Evolutionary conservation across 1,140 invertebrate genomes (phyloP).

Genomic region (Calliphora vicina): DNA sequence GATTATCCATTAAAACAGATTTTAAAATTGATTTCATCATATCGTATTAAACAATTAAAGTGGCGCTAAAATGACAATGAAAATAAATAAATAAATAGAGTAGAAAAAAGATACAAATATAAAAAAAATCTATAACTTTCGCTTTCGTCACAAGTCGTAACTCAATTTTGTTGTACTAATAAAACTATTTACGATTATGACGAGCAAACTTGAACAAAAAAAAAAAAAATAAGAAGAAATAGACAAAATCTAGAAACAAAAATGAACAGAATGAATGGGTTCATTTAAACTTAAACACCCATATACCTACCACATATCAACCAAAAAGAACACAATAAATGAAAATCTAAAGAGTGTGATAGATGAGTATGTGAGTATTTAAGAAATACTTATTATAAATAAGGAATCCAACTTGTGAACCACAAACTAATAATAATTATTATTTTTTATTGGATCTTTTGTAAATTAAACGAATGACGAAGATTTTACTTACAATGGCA

Average conservation of each 20-base stretch:
- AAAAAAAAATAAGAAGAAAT: no score
- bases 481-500: no score
- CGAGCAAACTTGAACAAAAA: not conserved
- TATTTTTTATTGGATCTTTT: not conserved
- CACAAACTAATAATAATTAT: not conserved
- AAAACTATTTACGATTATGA: conserved; percentile 17
- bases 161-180: not conserved
- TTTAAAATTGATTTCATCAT: no score
- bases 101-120: not conserved
- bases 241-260: no score
- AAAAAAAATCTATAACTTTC: not conserved
- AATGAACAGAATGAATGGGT: no score
- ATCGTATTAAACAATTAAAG: not conserved
- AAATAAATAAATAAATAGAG: not conserved
- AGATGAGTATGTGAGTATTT: no score
- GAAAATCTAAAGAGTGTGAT: no score
- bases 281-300: no score
- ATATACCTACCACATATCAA: no score
- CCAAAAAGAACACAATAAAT: no score
- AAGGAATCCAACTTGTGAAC: not conserved
- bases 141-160: not conserved
- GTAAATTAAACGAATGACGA: not conserved
- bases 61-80: not conserved
- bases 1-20: no score
- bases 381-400: no score